Conservation (phyloP, 2,888 invertebrate species). For the Lordiphosa fenestrarum region DNA sequence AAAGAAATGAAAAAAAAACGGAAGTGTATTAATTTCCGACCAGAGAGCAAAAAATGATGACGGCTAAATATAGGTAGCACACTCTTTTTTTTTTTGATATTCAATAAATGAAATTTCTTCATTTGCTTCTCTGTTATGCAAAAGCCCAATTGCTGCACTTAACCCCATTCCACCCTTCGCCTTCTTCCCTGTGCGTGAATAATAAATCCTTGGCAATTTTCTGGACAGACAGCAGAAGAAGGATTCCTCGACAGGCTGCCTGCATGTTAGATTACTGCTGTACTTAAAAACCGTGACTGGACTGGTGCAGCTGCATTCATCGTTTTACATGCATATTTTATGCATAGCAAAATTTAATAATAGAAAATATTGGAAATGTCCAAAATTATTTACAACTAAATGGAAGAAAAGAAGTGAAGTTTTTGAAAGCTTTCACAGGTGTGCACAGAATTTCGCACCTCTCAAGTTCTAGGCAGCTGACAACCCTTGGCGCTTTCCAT, state of each 20-base stretch:
- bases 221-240: constrained; percentile 29
- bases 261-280: constrained; percentile 8
- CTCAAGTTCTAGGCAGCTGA: constrained; percentile 36
- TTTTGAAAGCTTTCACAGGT: constrained; percentile 66
- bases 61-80: background rate
- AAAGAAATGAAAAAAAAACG: constrained; percentile 30
- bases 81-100: background rate
- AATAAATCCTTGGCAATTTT: constrained; percentile 49
- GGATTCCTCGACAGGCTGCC: constrained; percentile 1
- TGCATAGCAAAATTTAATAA: constrained; percentile 52
- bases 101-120: background rate
- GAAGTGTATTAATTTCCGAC: constrained; percentile 70
- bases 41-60: constrained; percentile 7
- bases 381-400: constrained; percentile 48
- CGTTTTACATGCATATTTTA: constrained; percentile 57
- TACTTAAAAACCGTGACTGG: constrained; percentile 59
- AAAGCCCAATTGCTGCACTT: constrained; percentile 1
- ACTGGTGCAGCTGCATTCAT: constrained; percentile 41
- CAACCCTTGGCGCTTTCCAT: constrained; percentile 7
- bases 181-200: constrained; percentile 36
- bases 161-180: background rate
- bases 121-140: constrained; percentile 1
- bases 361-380: constrained; percentile 49
- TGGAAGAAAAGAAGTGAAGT: constrained; percentile 51
- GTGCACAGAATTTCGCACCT: constrained; percentile 65